A percentile compares a stretch with the other conserved stretches of the same genome.
phyloP scores from a whole-genome alignment of 2,797 vertebrate genomes.

The Acipenser transmontanus region DNA sequence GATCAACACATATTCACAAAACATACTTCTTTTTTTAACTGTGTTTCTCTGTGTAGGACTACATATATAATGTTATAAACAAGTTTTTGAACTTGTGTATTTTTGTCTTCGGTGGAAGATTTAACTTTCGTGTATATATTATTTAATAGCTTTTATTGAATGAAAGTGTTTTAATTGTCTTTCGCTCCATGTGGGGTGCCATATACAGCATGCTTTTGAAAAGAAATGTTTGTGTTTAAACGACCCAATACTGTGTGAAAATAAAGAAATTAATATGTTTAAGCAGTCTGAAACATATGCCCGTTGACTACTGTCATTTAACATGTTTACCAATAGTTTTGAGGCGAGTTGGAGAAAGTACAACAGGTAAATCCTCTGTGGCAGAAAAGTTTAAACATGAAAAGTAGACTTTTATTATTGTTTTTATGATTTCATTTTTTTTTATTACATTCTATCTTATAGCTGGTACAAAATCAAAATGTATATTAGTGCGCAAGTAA shows the following conservation, averaged over 20 bases:
- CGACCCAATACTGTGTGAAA: conserved; percentile 77
- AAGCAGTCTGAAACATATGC: no score
- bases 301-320: no score
- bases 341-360: no score
- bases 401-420: no score
- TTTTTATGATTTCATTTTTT: no score
- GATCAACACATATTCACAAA: no score
- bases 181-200: conserved; percentile 74
- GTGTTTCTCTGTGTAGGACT: background rate
- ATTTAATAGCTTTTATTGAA: conserved; percentile 95
- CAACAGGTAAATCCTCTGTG: no score
- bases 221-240: conserved; percentile 80
- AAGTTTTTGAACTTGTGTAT: conserved; percentile 67
- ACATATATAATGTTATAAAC: conserved; percentile 56
- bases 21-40: background rate
- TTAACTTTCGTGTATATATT: conserved; percentile 78
- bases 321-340: no score
- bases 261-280: conserved; percentile 65
- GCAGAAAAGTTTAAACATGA: no score
- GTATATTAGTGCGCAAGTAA: no score
- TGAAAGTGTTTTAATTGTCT: conserved; percentile 69
- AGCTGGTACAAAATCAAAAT: no score
- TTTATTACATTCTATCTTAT: no score
- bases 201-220: conserved; percentile 76
- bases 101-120: conserved; percentile 75